These are phyloP conservation scores for Spodoptera litura DNA, from an alignment of 1,140 invertebrate species.

Conservation along the genomic window DNA sequence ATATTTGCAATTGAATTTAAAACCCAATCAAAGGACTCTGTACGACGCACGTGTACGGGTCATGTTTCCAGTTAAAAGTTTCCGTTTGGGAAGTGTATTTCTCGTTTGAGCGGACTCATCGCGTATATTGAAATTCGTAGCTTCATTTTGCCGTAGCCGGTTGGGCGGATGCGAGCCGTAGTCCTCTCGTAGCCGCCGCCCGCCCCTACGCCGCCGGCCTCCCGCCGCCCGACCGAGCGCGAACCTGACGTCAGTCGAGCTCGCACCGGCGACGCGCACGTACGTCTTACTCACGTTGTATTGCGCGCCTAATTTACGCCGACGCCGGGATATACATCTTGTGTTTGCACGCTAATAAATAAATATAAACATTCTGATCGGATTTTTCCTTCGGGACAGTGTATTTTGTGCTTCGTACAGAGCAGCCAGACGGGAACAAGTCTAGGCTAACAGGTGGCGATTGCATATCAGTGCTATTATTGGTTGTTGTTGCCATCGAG, in stretches of 20 bases:
- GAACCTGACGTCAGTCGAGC: constrained; percentile 75
- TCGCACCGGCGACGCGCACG: constrained; percentile 56
- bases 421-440: constrained; percentile 8
- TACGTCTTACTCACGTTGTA: constrained; percentile 48
- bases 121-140: constrained; percentile 67
- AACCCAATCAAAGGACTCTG: constrained; percentile 13
- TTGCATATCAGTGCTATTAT: constrained; percentile 73
- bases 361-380: constrained; percentile 26
- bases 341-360: constrained; percentile 44
- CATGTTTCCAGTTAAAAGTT: constrained; percentile 43
- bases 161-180: constrained; percentile 74
- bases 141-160: constrained; percentile 68
- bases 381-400: neutral
- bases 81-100: constrained; percentile 32
- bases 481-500: constrained; percentile 63
- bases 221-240: constrained; percentile 46
- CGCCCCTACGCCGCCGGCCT: constrained; percentile 58
- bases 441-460: constrained; percentile 66
- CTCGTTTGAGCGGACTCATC: constrained; percentile 45
- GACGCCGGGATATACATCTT: constrained; percentile 56
- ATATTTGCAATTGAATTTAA: constrained; percentile 1
- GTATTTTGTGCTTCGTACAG: constrained; percentile 6
- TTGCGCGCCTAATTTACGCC: constrained; percentile 53
- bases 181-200: constrained; percentile 64
- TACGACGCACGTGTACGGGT: constrained; percentile 3